Evolutionary conservation across 2,888 invertebrate species (phyloP), one percentile per base, ranked within the genome.

Genomic region (Tachystola acroxantha): DNA sequence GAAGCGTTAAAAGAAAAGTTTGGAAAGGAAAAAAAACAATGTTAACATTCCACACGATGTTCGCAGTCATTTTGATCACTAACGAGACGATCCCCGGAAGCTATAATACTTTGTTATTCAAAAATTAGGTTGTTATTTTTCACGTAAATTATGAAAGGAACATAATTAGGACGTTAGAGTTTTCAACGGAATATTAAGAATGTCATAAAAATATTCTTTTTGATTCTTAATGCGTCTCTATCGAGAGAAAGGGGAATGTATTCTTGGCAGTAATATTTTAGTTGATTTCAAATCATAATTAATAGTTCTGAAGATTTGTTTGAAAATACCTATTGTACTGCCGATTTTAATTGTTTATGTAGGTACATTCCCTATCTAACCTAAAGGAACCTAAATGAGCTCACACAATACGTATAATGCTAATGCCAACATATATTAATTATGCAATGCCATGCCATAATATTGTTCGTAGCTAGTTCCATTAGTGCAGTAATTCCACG

Each of bases 51-150:
- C 70, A 56, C 53, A 61, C 62, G 57, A 55, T 60, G 68, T 67
- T 64, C 48, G 61, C 58, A 57, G 59, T 67, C 66, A 76, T 76
- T 58, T 74, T 71, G 68, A 76, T 76, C 72, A 67, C 75, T 77
- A 78, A 79, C 71, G 61, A 79, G 71, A 62, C 52, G 64, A 69
- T 68, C 71, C 71, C 34, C 66, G 77, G 78, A 80, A 78, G 71
- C 66, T 65, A 69, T 76, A 69, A 72, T 64, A 68, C 67, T 72
- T 60, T 67, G 65, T 71, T 69, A 62, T 63, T 60, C 57, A 65
- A 41, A 67, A 72, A 73, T 75, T 66, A 64, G 60, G 40, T 64
- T 65, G 64, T 68, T 74, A 63, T 69, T 63, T 64, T 57, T 58
- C 49, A 57, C 43, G 63, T 67, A 65, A 71, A 68, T 70, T 67